Evolutionary conservation across 2,797 vertebrate species (phyloP).

Genomic region (Sebastes hubbsi): DNA sequence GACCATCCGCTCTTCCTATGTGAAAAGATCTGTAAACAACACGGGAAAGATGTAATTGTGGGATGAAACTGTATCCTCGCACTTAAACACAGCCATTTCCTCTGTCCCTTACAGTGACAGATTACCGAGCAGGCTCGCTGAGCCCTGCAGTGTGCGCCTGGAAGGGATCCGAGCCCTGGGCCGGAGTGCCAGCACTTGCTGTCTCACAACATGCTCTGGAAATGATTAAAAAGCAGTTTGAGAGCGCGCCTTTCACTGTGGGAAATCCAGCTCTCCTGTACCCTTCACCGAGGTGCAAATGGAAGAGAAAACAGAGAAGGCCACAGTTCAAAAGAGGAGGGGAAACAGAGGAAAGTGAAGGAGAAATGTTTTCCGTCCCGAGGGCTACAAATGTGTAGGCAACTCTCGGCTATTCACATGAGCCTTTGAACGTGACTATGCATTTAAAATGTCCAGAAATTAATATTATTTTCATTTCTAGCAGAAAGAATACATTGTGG

Average conservation of each 20-base stretch:
- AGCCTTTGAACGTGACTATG: neutral
- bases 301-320: constrained; percentile 69
- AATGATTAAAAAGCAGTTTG: constrained; percentile 89
- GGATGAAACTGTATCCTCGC: constrained; percentile 82
- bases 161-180: constrained; percentile 78
- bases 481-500: neutral
- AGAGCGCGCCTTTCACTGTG: constrained; percentile 81
- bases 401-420: neutral
- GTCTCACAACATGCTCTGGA: constrained; percentile 86
- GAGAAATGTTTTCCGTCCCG: constrained; percentile 49
- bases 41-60: constrained; percentile 80
- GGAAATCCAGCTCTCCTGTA: constrained; percentile 83
- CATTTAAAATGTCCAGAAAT: neutral
- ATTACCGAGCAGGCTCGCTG: constrained; percentile 76
- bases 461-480: neutral
- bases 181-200: constrained; percentile 74
- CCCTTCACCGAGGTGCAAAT: constrained; percentile 79
- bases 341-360: constrained; percentile 37
- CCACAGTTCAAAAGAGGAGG: constrained; percentile 58
- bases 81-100: constrained; percentile 85
- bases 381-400: neutral
- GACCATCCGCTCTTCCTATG: constrained; percentile 67
- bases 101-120: constrained; percentile 81
- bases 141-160: constrained; percentile 74
- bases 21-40: constrained; percentile 82